Evolutionary conservation across 1,140 invertebrate species (phyloP).

Genomic region (Zaprionus inermis): DNA sequence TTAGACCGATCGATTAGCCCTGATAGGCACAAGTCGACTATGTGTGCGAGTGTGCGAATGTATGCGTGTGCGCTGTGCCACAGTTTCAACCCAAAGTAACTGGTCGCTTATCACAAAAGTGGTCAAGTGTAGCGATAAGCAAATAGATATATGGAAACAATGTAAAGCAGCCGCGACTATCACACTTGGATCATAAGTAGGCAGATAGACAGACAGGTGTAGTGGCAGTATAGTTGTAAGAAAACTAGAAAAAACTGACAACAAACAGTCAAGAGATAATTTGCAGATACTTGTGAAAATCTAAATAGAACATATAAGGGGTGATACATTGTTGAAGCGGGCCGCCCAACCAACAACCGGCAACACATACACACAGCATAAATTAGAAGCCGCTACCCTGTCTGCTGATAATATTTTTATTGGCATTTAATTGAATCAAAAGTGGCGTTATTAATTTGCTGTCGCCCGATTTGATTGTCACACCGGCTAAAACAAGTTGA

Average conservation of each 20-base stretch:
- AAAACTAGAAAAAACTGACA: slow-evolving; percentile 49
- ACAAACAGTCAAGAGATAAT: slow-evolving; percentile 59
- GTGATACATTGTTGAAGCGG: slow-evolving; percentile 4
- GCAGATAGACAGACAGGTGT: slow-evolving; percentile 6
- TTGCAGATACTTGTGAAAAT: slow-evolving; percentile 36
- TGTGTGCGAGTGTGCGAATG: background rate
- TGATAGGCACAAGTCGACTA: background rate
- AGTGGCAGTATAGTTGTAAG: slow-evolving; percentile 30
- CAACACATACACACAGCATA: background rate
- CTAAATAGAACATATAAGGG: background rate
- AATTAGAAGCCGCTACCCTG: background rate
- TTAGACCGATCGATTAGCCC: slow-evolving; percentile 30
- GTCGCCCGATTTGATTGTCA: slow-evolving; percentile 68
- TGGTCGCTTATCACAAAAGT: slow-evolving; percentile 58
- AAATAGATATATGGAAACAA: slow-evolving; percentile 41
- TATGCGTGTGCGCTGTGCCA: background rate
- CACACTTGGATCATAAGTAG: slow-evolving; percentile 39
- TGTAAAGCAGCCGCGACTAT: slow-evolving; percentile 39
- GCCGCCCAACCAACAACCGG: background rate
- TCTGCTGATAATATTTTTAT: slow-evolving; percentile 74
- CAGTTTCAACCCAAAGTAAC: background rate
- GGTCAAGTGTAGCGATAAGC: slow-evolving; percentile 58
- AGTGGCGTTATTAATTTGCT: slow-evolving; percentile 69
- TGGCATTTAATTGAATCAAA: slow-evolving; percentile 77
- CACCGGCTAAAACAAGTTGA: slow-evolving; percentile 39